Percentiles rank a stretch among this genome's conserved stretches.
Conservation (phyloP, 1,140 invertebrate species). For the Bombus sibiricus region DNA sequence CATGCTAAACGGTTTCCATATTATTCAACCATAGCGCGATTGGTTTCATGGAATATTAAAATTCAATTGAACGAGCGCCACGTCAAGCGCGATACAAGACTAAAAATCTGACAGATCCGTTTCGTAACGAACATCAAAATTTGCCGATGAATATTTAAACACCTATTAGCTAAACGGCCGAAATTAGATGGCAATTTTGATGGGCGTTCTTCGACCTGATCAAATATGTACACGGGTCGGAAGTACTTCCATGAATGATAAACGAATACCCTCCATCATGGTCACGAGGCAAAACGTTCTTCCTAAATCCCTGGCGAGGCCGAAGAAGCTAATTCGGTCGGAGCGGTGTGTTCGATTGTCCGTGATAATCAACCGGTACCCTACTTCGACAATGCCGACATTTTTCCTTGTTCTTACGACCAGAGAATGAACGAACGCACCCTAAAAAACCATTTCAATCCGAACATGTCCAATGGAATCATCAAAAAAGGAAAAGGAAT, state of each 20-base stretch:
- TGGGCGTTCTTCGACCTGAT: conserved; percentile 26
- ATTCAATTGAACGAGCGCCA: conserved; percentile 9
- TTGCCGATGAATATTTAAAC: conserved; percentile 18
- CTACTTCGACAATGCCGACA: not conserved
- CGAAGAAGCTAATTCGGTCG: conserved; percentile 35
- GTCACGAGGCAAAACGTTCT: not conserved
- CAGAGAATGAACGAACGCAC: too few relatives aligned
- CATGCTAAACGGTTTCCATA: not conserved
- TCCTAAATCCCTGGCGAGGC: conserved; percentile 13
- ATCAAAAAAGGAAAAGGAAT: not conserved
- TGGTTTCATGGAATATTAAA: conserved; percentile 32
- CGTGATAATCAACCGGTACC: conserved; percentile 20
- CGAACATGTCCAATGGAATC: not conserved
- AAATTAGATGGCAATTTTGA: conserved; percentile 47
- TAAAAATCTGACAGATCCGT: not conserved
- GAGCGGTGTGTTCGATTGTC: conserved; percentile 28
- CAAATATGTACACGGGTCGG: conserved; percentile 45
- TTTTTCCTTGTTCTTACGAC: not conserved
- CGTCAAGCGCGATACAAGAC: not conserved
- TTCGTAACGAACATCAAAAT: conserved; percentile 2
- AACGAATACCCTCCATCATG: conserved; percentile 36
- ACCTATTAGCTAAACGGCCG: conserved; percentile 26
- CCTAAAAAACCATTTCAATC: not conserved
- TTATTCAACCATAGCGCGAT: not conserved
- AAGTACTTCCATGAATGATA: conserved; percentile 43